Conservation (phyloP, 2,797 vertebrate species). For the Lindbergichthys nudifrons region DNA sequence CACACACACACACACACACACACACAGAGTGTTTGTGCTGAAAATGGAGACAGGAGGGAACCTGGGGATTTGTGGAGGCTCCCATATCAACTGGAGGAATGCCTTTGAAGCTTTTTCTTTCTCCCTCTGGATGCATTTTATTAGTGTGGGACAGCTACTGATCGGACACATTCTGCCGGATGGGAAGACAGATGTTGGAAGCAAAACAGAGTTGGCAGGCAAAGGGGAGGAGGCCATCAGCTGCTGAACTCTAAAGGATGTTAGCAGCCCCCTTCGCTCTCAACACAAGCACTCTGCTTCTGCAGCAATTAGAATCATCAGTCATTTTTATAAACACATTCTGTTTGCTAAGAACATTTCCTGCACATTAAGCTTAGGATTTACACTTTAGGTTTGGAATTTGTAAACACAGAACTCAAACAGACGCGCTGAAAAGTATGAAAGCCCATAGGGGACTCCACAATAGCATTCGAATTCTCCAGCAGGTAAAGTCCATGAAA, state of each 20-base stretch:
- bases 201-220: constrained; percentile 31
- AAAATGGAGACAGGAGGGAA: constrained; percentile 58
- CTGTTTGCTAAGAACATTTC: background rate
- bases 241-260: constrained; percentile 18
- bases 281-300: constrained; percentile 2
- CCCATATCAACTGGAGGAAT: constrained; percentile 63
- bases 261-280: background rate
- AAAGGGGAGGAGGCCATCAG: constrained; percentile 8
- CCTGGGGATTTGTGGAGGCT: constrained; percentile 59
- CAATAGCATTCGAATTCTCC: too few species aligned
- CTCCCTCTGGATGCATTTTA: constrained; percentile 62
- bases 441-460: too few species aligned
- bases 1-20: background rate
- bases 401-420: background rate
- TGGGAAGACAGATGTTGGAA: constrained; percentile 36
- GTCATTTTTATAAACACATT: background rate
- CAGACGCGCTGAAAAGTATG: background rate
- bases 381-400: background rate
- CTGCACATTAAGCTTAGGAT: background rate
- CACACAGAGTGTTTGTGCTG: constrained; percentile 43
- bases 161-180: constrained; percentile 39
- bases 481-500: too few species aligned
- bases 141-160: constrained; percentile 49
- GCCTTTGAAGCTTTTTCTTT: constrained; percentile 63
- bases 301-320: constrained; percentile 6